Percentiles rank a stretch among this genome's conserved stretches.
Conservation (phyloP, 2,797 vertebrate genomes). For the Zenarchopterus dispar region DNA sequence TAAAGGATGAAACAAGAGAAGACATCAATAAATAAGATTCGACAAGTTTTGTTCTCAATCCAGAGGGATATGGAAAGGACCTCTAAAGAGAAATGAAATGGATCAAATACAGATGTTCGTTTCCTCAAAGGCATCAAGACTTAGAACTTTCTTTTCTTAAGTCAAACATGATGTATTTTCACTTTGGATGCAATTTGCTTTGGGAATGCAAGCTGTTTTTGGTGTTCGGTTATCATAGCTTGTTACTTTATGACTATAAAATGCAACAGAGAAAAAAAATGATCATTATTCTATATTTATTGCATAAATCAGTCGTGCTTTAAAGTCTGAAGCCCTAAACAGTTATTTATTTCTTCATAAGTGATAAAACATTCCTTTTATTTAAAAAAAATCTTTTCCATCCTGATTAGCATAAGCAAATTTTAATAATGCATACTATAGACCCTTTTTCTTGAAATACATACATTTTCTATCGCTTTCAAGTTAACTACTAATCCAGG, state of each 20-base stretch:
- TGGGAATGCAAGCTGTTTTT: slow-evolving; percentile 44
- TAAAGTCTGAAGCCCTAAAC: neutral
- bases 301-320: no score
- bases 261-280: neutral
- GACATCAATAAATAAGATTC: slow-evolving; percentile 61
- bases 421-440: no score
- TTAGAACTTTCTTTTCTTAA: slow-evolving; percentile 61
- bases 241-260: slow-evolving; percentile 31
- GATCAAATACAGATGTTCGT: slow-evolving; percentile 60
- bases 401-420: no score
- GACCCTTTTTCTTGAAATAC: no score
- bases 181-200: slow-evolving; percentile 56
- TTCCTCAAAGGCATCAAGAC: slow-evolving; percentile 52
- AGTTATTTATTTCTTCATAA: neutral
- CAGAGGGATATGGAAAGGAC: slow-evolving; percentile 40
- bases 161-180: slow-evolving; percentile 60
- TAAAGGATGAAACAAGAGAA: slow-evolving; percentile 42
- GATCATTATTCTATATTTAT: no score
- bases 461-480: no score
- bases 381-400: no score
- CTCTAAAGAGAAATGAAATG: slow-evolving; percentile 54
- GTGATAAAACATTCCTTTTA: no score
- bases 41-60: slow-evolving; percentile 60
- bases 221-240: slow-evolving; percentile 16
- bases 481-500: no score